phyloP scores from a whole-genome alignment of 2,797 vertebrate genomes.

The Bradypus variegatus region DNA sequence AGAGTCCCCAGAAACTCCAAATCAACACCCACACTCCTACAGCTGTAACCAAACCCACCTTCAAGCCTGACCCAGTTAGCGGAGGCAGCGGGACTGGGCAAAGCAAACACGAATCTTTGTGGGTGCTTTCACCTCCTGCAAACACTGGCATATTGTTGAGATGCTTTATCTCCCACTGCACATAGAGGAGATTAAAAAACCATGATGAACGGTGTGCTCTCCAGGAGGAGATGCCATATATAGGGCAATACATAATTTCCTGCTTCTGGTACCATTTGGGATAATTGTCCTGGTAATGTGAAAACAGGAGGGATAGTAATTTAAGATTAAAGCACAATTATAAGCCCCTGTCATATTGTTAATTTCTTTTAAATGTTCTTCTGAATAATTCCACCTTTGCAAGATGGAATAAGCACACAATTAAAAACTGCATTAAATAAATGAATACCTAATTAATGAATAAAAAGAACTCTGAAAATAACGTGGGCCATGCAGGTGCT shows the following conservation, averaged over 20 bases:
- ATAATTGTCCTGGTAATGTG: conserved; percentile 63
- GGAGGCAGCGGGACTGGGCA: background rate
- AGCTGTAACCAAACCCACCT: background rate
- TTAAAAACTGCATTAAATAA: conserved; percentile 68
- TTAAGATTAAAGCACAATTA: conserved; percentile 70
- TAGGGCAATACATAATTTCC: conserved; percentile 67
- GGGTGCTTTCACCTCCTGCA: conserved; percentile 56
- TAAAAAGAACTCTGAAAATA: conserved; percentile 58
- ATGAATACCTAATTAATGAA: conserved; percentile 66
- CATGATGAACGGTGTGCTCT: conserved; percentile 56
- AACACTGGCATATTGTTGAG: conserved; percentile 56
- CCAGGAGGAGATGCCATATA: conserved; percentile 57
- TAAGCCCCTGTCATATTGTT: conserved; percentile 64
- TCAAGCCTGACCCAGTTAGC: conserved; percentile 44
- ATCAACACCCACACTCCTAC: background rate
- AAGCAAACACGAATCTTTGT: conserved; percentile 45
- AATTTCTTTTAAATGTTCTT: conserved; percentile 65
- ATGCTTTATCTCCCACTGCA: conserved; percentile 63
- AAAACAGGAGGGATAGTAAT: conserved; percentile 64
- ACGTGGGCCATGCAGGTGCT: conserved; percentile 45
- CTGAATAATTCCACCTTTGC: conserved; percentile 64
- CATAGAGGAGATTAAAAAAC: conserved; percentile 64
- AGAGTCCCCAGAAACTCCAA: background rate
- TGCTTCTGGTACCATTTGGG: conserved; percentile 56
- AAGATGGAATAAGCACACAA: conserved; percentile 64